Conservation (phyloP, 2,797 vertebrate genomes). For the Enteromius radiatus region DNA sequence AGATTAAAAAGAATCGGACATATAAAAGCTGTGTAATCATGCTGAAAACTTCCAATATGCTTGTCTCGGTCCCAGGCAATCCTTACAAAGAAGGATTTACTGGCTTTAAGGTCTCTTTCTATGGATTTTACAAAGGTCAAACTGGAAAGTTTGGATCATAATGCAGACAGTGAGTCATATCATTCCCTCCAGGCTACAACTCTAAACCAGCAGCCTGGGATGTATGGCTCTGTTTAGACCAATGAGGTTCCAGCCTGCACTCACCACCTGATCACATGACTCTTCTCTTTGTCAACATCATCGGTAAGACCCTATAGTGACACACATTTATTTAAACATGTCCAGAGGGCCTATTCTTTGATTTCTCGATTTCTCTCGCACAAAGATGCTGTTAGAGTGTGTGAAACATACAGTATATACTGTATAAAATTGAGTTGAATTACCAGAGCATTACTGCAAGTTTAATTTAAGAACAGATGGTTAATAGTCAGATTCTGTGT, state of each 20-base stretch:
- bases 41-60: not conserved
- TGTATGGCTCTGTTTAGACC: constrained; percentile 17
- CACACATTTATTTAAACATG: not conserved
- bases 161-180: not conserved
- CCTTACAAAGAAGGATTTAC: not conserved
- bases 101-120: not conserved
- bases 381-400: not conserved
- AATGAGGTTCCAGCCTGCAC: constrained; percentile 8
- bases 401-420: not conserved
- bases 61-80: not conserved
- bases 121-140: constrained; percentile 1
- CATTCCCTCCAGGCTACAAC: constrained; percentile 3
- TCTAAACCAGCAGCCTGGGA: constrained; percentile 5
- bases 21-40: not conserved
- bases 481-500: not conserved
- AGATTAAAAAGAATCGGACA: not conserved
- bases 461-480: not conserved
- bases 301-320: not conserved
- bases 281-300: not conserved
- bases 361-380: not conserved
- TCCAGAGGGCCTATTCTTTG: constrained; percentile 5
- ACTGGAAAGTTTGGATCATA: constrained; percentile 2
- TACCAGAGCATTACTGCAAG: not conserved
- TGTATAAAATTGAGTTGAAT: not conserved
- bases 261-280: not conserved